These are phyloP conservation scores for Silurus meridionalis DNA, from an alignment of 2,113 vertebrate species.

Conservation along the genomic window DNA sequence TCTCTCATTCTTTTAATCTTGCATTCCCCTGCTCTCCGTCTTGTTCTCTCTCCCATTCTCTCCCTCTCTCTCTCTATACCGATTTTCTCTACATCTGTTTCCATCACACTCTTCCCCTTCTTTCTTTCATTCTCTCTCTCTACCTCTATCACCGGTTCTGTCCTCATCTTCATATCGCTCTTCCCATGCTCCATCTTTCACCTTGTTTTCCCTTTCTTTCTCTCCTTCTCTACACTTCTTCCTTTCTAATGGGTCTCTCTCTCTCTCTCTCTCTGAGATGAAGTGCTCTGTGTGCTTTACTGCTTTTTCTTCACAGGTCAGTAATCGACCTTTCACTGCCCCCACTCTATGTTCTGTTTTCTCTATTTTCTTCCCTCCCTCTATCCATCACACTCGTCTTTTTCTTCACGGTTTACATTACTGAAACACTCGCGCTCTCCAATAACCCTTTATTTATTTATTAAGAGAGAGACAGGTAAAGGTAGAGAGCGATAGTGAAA, in stretches of 20 bases:
- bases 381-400: slow-evolving; percentile 23
- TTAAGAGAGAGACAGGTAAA: no score
- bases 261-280: not conserved
- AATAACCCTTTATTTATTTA: no score
- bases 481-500: no score
- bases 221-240: not conserved
- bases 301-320: slow-evolving; percentile 48
- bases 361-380: slow-evolving; percentile 13
- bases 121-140: not conserved
- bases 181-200: not conserved
- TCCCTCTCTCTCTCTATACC: slow-evolving; percentile 25
- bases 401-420: no score
- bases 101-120: slow-evolving; percentile 40
- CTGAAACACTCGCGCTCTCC: no score
- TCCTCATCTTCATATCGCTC: not conserved
- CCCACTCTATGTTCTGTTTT: slow-evolving; percentile 36
- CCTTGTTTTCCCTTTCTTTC: not conserved
- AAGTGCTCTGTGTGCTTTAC: slow-evolving; percentile 17
- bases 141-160: not conserved
- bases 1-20: no score
- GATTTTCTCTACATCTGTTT: slow-evolving; percentile 43
- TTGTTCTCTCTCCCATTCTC: not conserved
- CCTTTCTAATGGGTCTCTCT: not conserved
- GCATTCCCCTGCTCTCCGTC: not conserved
- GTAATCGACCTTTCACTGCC: slow-evolving; percentile 45